Conservation (phyloP, 30 jellyfish, hydroid and myxozoan genomes). For the Aurelia aurita complex sp. Pacific region DNA sequence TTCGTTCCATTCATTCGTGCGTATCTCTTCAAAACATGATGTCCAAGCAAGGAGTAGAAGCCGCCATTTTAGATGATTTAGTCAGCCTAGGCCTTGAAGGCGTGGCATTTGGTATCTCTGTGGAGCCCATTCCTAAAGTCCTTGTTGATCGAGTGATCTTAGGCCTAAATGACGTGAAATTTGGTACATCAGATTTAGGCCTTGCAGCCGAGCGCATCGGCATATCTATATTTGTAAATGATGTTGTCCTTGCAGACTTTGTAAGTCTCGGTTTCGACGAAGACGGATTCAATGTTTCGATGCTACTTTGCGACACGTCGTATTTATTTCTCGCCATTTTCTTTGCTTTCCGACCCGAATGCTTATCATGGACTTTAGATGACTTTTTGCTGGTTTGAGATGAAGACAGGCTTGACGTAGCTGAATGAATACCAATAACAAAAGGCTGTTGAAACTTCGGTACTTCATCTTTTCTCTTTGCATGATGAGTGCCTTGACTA, state of each 20-base stretch:
- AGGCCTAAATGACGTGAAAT: constrained; percentile 26
- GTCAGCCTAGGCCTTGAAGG: constrained; percentile 31
- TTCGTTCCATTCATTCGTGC: too few species aligned
- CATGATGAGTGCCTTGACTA: background rate
- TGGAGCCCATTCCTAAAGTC: background rate
- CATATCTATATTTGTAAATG: constrained; percentile 6
- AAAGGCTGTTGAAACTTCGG: constrained; percentile 17
- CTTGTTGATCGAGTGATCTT: constrained; percentile 19
- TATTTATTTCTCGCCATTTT: constrained; percentile 18
- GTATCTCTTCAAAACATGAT: constrained; percentile 25
- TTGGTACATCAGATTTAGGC: constrained; percentile 28
- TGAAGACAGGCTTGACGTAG: constrained; percentile 14
- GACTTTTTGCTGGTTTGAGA: background rate
- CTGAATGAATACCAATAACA: constrained; percentile 37
- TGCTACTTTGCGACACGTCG: constrained; percentile 32
- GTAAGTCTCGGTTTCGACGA: constrained; percentile 28
- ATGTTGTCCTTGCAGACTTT: constrained; percentile 8
- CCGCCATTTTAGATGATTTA: constrained; percentile 32
- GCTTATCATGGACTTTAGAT: background rate
- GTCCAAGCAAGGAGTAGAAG: constrained; percentile 38
- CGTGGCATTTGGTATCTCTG: constrained; percentile 13
- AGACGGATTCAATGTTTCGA: background rate
- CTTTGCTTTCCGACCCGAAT: constrained; percentile 3
- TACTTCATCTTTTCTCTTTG: constrained; percentile 16
- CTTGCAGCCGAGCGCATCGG: background rate